Conservation (phyloP, 2,888 invertebrate species). For the Colostygia pectinataria region DNA sequence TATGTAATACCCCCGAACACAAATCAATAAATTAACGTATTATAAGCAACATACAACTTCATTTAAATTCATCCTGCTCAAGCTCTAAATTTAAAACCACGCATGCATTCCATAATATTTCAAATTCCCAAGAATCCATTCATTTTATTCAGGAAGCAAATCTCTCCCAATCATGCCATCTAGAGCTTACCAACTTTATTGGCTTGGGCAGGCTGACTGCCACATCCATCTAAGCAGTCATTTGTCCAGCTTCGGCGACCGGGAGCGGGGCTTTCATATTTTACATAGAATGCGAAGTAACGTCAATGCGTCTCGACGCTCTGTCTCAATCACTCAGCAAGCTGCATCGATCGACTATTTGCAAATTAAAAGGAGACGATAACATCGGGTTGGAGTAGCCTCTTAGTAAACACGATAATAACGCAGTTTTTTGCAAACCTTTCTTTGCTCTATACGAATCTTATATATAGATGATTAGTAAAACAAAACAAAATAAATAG, state of each 20-base stretch:
- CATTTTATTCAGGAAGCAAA: conserved; percentile 26
- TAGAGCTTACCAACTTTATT: conserved; percentile 31
- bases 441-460: too few relatives aligned
- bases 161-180: conserved; percentile 28
- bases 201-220: conserved; percentile 39
- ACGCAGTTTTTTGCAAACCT: conserved; percentile 22
- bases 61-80: neutral
- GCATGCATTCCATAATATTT: conserved; percentile 23
- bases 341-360: conserved; percentile 63
- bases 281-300: conserved; percentile 78
- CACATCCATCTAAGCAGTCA: conserved; percentile 56
- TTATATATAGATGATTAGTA: neutral
- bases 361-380: conserved; percentile 72
- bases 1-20: too few relatives aligned
- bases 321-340: conserved; percentile 74
- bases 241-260: conserved; percentile 45
- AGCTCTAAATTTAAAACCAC: conserved; percentile 24
- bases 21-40: too few relatives aligned
- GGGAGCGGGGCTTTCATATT: conserved; percentile 72
- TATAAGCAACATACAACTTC: too few relatives aligned
- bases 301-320: conserved; percentile 65
- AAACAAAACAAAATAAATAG: neutral
- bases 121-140: conserved; percentile 20
- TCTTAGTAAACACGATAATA: conserved; percentile 27
- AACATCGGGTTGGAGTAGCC: conserved; percentile 42